Percentiles rank a stretch among this genome's conserved stretches.
Evolutionary conservation across 37 sponge, comb jelly and placozoan species (phyloP).

Genomic region (Diacarnus erythraeanus): DNA sequence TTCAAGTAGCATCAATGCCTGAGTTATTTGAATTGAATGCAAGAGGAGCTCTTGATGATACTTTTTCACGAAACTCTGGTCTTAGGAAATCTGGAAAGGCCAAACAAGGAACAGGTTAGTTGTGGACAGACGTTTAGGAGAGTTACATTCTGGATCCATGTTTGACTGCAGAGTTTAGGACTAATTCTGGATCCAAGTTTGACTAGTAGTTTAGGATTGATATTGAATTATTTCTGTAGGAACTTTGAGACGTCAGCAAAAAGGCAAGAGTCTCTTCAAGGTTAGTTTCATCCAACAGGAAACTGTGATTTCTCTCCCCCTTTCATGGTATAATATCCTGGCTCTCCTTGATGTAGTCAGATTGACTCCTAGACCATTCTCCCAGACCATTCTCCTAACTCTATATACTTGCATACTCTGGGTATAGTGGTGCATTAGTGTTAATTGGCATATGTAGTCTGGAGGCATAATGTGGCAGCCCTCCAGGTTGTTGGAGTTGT

Average conservation of each 20-base stretch:
- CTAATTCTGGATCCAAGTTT: background rate
- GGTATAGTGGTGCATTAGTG: too few relatives aligned
- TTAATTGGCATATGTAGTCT: too few relatives aligned
- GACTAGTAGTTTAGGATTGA: background rate
- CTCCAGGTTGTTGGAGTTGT: too few relatives aligned
- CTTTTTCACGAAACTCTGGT: background rate
- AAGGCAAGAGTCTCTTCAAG: background rate
- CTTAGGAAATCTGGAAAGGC: constrained; percentile 35
- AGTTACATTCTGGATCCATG: background rate
- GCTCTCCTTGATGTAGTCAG: too few relatives aligned
- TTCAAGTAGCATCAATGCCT: constrained; percentile 78
- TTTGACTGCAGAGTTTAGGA: too few relatives aligned
- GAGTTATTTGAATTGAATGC: constrained; percentile 82
- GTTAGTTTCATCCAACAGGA: background rate
- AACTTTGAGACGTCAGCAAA: constrained; percentile 2
- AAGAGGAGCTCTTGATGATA: constrained; percentile 67
- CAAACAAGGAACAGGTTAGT: constrained; percentile 30
- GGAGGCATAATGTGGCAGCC: too few relatives aligned
- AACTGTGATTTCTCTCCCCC: background rate
- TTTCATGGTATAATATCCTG: too few relatives aligned
- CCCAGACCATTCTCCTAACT: too few relatives aligned
- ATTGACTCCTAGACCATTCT: too few relatives aligned
- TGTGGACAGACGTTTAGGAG: background rate
- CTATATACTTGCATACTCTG: too few relatives aligned
- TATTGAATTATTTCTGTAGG: constrained; percentile 4